Conservation (phyloP, 2,888 invertebrate genomes). For the Eumacrocentrus americanus region DNA sequence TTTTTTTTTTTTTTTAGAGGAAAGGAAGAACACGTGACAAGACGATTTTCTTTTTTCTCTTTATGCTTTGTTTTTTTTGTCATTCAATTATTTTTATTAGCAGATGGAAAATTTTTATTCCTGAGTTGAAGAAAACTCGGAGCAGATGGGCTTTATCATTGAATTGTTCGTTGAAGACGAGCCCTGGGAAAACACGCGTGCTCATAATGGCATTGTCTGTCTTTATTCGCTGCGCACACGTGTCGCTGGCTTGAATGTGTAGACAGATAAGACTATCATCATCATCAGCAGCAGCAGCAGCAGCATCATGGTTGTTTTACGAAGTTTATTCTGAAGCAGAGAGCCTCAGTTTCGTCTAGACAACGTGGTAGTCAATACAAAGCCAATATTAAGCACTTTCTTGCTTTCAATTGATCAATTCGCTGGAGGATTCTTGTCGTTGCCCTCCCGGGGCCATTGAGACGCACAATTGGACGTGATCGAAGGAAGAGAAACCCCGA, state of each 20-base stretch:
- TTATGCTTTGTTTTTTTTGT: constrained; percentile 1
- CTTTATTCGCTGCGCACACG: background rate
- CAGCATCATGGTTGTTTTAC: background rate
- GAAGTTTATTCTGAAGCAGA: too few species aligned
- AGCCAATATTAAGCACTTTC: background rate
- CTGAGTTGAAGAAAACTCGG: too few species aligned
- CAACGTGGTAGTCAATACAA: background rate
- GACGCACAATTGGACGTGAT: background rate
- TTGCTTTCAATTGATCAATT: background rate
- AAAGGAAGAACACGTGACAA: constrained; percentile 14
- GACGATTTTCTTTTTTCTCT: constrained; percentile 2
- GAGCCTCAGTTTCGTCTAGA: too few species aligned
- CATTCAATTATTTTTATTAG: constrained; percentile 1
- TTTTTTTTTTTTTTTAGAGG: constrained; percentile 5
- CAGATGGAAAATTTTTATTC: background rate
- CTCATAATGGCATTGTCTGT: too few species aligned
- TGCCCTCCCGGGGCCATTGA: background rate
- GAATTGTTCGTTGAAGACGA: too few species aligned
- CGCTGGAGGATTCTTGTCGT: background rate
- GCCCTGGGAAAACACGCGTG: too few species aligned
- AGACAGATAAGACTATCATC: constrained; percentile 3
- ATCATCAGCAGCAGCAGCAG: background rate
- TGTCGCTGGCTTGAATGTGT: background rate
- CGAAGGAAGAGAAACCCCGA: constrained; percentile 3
- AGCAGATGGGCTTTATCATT: too few species aligned